These are phyloP conservation scores for Sander lucioperca DNA, from an alignment of 2,113 vertebrate genomes.

Conservation along the genomic window DNA sequence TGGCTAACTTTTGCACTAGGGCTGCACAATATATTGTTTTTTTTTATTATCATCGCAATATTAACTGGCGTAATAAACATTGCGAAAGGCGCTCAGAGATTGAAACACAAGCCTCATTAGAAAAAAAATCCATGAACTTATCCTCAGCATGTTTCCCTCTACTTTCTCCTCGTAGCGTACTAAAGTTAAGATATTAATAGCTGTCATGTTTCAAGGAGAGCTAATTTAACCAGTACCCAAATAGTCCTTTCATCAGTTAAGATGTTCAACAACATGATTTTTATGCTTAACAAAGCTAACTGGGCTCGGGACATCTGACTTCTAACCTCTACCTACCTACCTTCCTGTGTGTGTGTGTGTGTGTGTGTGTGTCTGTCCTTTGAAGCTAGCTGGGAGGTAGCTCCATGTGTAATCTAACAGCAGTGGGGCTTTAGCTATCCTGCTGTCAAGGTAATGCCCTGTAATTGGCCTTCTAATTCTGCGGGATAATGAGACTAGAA, in stretches of 20 bases:
- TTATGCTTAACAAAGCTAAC: constrained; percentile 48
- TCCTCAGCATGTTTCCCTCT: constrained; percentile 15
- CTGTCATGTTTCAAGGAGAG: constrained; percentile 27
- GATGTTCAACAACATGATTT: constrained; percentile 27
- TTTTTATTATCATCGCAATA: too few relatives aligned
- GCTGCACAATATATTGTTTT: too few relatives aligned
- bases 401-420: constrained; percentile 48
- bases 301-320: constrained; percentile 3
- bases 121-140: constrained; percentile 8
- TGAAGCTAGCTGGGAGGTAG: constrained; percentile 28
- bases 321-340: constrained; percentile 12
- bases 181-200: constrained; percentile 18
- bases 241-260: constrained; percentile 29
- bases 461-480: constrained; percentile 75
- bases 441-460: constrained; percentile 67
- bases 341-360: constrained; percentile 14
- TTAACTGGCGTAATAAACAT: too few relatives aligned
- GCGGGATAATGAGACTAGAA: constrained; percentile 69
- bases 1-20: constrained; percentile 6
- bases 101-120: constrained; percentile 46
- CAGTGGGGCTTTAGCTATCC: constrained; percentile 39
- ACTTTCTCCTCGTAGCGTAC: not conserved
- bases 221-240: constrained; percentile 14
- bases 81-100: too few relatives aligned
- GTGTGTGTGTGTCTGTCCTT: constrained; percentile 12